A percentile compares a stretch with the other conserved stretches of the same genome.
Evolutionary conservation across 2,888 invertebrate genomes (phyloP).

Genomic region (Tanypteryx hageni): DNA sequence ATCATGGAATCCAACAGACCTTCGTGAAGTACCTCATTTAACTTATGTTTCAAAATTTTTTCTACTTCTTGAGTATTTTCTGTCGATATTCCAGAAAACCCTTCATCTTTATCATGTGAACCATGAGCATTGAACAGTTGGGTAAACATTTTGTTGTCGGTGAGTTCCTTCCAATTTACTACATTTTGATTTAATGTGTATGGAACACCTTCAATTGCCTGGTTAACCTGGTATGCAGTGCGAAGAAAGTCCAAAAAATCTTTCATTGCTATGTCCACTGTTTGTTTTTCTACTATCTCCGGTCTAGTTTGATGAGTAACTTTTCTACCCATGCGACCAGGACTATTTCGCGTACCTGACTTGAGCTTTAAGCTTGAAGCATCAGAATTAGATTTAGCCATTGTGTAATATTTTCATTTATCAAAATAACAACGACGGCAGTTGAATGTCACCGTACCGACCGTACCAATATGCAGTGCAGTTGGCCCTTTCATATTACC

Average conservation of each 20-base stretch:
- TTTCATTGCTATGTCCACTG: constrained; percentile 81
- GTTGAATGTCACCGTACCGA: too few relatives aligned
- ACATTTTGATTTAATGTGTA: constrained; percentile 70
- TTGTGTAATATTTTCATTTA: not conserved
- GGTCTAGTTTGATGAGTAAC: not conserved
- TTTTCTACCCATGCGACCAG: constrained; percentile 8
- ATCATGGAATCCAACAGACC: constrained; percentile 89
- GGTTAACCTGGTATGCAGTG: constrained; percentile 82
- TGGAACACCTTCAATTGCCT: constrained; percentile 68
- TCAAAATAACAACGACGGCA: not conserved
- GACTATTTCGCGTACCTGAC: not conserved
- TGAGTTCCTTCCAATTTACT: constrained; percentile 77
- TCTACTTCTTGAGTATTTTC: constrained; percentile 33
- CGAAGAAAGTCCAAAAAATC: constrained; percentile 85
- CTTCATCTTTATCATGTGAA: not conserved
- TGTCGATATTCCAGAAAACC: not conserved
- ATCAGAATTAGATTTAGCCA: constrained; percentile 44
- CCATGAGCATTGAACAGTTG: not conserved
- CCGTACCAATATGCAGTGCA: too few relatives aligned
- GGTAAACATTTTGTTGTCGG: not conserved
- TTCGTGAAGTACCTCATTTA: constrained; percentile 85
- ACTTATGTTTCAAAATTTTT: constrained; percentile 73
- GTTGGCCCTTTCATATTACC: too few relatives aligned
- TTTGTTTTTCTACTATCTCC: constrained; percentile 68
- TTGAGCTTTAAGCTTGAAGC: constrained; percentile 37